Conservation (phyloP, 23 tunicate genomes). For the Styela plicata region DNA sequence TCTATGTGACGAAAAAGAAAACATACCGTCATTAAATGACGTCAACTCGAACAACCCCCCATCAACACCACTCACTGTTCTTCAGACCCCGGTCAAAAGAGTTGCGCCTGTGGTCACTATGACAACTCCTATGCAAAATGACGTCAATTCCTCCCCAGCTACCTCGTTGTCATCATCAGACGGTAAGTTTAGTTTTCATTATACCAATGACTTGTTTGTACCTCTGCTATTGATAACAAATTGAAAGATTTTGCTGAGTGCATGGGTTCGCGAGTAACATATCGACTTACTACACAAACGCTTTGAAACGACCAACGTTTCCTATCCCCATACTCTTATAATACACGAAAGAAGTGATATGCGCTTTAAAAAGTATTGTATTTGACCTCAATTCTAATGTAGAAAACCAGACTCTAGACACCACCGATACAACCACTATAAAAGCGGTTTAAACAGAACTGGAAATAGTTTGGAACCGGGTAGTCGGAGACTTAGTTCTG, state of each 20-base stretch:
- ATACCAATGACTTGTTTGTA: too few relatives aligned
- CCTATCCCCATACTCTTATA: too few relatives aligned
- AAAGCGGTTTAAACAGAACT: background rate
- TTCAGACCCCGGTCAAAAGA: background rate
- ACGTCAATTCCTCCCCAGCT: background rate
- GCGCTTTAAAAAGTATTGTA: too few relatives aligned
- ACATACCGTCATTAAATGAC: background rate
- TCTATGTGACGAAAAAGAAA: conserved; percentile 13
- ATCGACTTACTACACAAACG: too few relatives aligned
- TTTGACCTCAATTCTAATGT: background rate
- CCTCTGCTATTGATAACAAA: too few relatives aligned
- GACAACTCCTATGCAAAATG: background rate
- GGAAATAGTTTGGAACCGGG: conserved; percentile 18
- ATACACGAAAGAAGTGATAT: too few relatives aligned
- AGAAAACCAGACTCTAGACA: background rate
- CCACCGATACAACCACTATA: background rate
- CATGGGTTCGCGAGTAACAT: too few relatives aligned
- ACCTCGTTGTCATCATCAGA: background rate
- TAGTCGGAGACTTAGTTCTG: conserved; percentile 12
- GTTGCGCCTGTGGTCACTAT: background rate
- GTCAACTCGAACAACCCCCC: background rate
- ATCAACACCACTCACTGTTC: background rate
- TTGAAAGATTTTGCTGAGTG: too few relatives aligned
- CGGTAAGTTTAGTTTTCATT: too few relatives aligned
- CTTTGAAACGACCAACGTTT: too few relatives aligned